Evolutionary conservation across 2,113 vertebrate genomes (phyloP).

Genomic region (Calonectris borealis): DNA sequence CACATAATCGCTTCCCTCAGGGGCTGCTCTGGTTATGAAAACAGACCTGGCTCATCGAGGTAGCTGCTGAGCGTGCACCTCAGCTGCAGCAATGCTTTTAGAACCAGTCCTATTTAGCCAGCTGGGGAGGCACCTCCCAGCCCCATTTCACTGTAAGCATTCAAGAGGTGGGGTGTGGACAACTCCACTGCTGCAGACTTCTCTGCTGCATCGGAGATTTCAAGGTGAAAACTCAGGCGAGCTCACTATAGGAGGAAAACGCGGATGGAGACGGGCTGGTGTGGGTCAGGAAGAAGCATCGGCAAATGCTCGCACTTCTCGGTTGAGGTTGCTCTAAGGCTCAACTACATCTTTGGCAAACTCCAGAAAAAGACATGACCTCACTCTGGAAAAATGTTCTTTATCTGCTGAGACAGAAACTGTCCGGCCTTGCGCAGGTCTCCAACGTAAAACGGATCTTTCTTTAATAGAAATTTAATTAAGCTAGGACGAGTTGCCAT

Average conservation of each 20-base stretch:
- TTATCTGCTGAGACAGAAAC: not conserved
- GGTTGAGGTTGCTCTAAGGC: not conserved
- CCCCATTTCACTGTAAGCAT: not conserved
- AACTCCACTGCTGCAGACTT: not conserved
- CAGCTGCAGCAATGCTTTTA: not conserved
- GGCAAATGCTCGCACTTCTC: not conserved
- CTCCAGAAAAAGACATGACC: conserved; percentile 9
- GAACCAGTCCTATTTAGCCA: not conserved
- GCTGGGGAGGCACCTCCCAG: not conserved
- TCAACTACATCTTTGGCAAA: not conserved
- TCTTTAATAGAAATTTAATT: not conserved
- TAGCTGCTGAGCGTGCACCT: not conserved
- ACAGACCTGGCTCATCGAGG: not conserved
- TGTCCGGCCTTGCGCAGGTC: not conserved
- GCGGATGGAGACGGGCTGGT: not conserved
- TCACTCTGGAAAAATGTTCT: not conserved
- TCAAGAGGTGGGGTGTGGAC: not conserved
- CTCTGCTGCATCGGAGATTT: not conserved
- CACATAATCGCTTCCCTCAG: not conserved
- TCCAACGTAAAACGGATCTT: not conserved
- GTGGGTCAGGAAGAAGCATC: not conserved
- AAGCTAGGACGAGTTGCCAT: not conserved
- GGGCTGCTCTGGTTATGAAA: not conserved
- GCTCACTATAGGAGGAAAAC: fast-evolving
- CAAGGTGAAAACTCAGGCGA: not conserved